Evolutionary conservation across 2,888 invertebrate species (phyloP).

Genomic region (Apotomis capreana): DNA sequence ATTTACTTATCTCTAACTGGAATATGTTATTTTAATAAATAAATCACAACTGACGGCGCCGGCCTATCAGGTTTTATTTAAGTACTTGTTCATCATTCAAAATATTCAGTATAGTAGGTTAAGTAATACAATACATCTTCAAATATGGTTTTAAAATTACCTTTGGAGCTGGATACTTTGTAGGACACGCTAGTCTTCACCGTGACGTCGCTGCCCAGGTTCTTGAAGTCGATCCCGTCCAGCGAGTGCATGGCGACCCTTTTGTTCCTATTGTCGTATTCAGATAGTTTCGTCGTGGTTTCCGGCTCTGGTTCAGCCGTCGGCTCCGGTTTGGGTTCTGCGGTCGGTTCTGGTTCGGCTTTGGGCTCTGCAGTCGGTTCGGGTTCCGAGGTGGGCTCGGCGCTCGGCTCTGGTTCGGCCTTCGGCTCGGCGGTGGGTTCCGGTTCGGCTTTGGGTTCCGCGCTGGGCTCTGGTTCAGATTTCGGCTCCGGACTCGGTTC

Average conservation of each 20-base stretch:
- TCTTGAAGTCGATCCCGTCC: conserved; percentile 75
- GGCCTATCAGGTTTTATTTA: too few species aligned
- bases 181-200: conserved; percentile 92
- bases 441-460: conserved; percentile 68
- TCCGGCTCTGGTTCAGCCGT: conserved; percentile 60
- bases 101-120: too few species aligned
- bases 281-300: conserved; percentile 55
- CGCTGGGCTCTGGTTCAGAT: conserved; percentile 56
- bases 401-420: conserved; percentile 65
- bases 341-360: conserved; percentile 65
- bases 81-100: too few species aligned
- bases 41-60: too few species aligned
- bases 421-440: conserved; percentile 64
- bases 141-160: conserved; percentile 49
- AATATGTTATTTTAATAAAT: too few species aligned
- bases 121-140: not conserved
- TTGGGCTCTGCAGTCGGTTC: conserved; percentile 52
- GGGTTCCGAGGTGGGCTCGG: conserved; percentile 54
- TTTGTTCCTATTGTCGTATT: conserved; percentile 78
- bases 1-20: too few species aligned
- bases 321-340: conserved; percentile 71
- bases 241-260: conserved; percentile 80
- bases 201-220: conserved; percentile 85
- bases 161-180: conserved; percentile 86
- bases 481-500: conserved; percentile 55